These are phyloP conservation scores for Hypanus sabinus DNA, from an alignment of 2,113 vertebrate genomes.

Conservation along the genomic window DNA sequence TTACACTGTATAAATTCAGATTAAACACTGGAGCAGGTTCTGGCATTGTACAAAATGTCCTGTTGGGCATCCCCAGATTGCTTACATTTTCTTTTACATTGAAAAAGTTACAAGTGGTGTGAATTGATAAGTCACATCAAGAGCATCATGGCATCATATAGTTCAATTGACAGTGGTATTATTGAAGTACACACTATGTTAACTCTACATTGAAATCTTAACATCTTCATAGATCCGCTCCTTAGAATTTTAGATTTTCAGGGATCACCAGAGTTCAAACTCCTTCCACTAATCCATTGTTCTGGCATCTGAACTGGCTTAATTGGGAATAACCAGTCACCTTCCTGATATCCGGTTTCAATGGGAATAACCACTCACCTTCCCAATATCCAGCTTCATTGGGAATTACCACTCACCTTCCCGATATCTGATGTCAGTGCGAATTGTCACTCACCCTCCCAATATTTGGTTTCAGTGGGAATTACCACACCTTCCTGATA, in stretches of 20 bases:
- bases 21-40: background rate
- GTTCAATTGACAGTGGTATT: background rate
- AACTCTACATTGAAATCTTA: background rate
- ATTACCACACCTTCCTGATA: no score
- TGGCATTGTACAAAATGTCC: background rate
- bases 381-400: no score
- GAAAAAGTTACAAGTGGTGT: background rate
- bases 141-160: background rate
- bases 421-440: conserved; percentile 46
- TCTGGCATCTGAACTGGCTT: background rate
- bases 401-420: conserved; percentile 61
- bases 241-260: background rate
- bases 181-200: background rate
- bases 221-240: background rate
- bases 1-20: background rate
- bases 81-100: background rate
- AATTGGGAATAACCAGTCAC: background rate
- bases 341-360: no score
- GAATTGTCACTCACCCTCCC: no score
- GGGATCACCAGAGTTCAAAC: background rate
- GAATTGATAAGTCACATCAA: background rate
- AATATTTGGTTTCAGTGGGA: no score
- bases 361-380: background rate
- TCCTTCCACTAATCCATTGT: background rate
- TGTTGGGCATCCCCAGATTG: background rate